A percentile compares a stretch with the other conserved stretches of the same genome.
phyloP scores from a whole-genome alignment of 2,888 invertebrate species.

The Sminthurinus aureus region DNA sequence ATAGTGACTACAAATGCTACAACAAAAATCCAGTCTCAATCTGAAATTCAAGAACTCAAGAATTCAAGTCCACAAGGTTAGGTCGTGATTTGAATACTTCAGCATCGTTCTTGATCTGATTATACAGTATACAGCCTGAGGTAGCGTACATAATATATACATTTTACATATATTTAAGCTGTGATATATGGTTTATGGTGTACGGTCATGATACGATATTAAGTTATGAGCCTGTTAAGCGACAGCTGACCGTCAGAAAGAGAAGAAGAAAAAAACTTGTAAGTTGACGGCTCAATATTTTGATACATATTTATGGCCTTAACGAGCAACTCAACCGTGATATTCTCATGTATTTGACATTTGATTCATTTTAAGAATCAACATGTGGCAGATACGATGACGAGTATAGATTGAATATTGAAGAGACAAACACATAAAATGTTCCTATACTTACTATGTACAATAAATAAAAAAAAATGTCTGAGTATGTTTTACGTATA shows the following conservation, averaged over 20 bases:
- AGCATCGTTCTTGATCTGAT: background rate
- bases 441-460: too few species aligned
- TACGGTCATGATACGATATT: too few species aligned
- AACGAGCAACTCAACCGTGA: background rate
- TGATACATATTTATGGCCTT: background rate
- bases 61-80: constrained; percentile 7
- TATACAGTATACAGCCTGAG: background rate
- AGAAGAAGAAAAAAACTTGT: background rate
- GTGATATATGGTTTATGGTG: background rate
- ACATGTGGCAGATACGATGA: too few species aligned
- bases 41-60: background rate
- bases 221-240: background rate
- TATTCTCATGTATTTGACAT: background rate
- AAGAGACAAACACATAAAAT: too few species aligned
- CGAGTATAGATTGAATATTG: too few species aligned
- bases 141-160: background rate
- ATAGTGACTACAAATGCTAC: background rate
- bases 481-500: too few species aligned
- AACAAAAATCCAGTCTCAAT: background rate
- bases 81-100: constrained; percentile 11
- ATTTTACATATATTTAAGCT: background rate
- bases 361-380: background rate
- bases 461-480: too few species aligned
- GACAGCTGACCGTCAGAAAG: background rate
- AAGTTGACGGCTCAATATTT: background rate